Evolutionary conservation across 2,888 invertebrate genomes (phyloP).

Genomic region (Holacanthella duospinosa): DNA sequence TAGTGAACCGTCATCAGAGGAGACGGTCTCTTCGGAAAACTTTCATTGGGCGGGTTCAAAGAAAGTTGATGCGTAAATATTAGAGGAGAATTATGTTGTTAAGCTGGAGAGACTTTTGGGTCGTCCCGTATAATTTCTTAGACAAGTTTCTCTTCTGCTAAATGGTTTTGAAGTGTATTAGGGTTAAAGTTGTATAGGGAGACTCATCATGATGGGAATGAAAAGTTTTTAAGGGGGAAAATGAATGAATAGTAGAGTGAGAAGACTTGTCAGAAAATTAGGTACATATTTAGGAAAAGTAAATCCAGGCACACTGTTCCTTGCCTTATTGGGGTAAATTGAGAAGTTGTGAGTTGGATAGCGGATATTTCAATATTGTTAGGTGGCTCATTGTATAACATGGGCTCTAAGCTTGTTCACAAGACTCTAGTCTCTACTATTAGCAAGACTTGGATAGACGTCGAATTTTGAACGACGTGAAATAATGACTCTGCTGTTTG

Average conservation of each 20-base stretch:
- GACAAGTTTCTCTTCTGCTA: background rate
- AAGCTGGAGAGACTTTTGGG: background rate
- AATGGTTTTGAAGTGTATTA: conserved; percentile 1
- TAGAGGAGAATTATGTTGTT: background rate
- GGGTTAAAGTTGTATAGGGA: background rate
- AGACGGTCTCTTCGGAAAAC: background rate
- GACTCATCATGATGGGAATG: background rate
- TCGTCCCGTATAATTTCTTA: background rate
- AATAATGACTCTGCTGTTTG: conserved; percentile 33
- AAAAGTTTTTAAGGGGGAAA: background rate
- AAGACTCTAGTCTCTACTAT: background rate
- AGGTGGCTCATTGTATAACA: background rate
- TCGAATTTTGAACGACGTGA: conserved; percentile 32
- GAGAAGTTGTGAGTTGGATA: background rate
- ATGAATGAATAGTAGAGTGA: background rate
- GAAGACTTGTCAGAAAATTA: conserved; percentile 19
- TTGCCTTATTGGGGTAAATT: background rate
- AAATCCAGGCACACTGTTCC: too few species aligned
- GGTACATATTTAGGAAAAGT: conserved; percentile 20
- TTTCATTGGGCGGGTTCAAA: too few species aligned
- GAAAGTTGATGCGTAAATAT: background rate
- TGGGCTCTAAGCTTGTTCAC: background rate
- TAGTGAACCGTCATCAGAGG: background rate
- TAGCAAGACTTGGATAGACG: conserved; percentile 6
- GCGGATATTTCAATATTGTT: background rate